A percentile compares a stretch with the other conserved stretches of the same genome.
phyloP scores from a whole-genome alignment of 2,797 vertebrate genomes.

The Tragopan temminckii region DNA sequence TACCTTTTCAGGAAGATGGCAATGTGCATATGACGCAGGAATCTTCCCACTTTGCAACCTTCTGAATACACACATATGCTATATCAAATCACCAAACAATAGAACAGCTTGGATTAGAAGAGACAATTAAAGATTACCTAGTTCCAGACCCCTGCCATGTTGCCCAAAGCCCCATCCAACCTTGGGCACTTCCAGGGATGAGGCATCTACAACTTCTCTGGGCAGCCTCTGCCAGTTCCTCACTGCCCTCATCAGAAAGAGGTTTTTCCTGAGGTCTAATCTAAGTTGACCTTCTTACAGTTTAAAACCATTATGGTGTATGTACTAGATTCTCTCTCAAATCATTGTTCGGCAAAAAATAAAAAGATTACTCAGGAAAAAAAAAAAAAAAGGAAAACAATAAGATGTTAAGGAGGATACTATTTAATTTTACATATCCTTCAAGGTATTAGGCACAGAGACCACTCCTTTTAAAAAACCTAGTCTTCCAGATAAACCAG shows the following conservation, averaged over 20 bases:
- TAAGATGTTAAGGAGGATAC: not conserved
- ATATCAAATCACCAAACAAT: not conserved
- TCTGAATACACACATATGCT: not conserved
- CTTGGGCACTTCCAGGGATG: not conserved
- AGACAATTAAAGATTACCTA: not conserved
- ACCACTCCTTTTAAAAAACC: not conserved
- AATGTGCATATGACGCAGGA: not conserved
- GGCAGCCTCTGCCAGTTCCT: not conserved
- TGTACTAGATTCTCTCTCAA: not conserved
- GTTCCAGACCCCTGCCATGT: not conserved
- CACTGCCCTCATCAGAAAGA: not conserved
- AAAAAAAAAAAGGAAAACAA: not conserved
- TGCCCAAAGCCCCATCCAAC: not conserved
- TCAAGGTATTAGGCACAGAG: not conserved
- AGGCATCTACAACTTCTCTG: not conserved
- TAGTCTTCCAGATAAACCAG: not conserved
- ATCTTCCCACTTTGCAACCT: not conserved
- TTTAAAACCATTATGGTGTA: not conserved
- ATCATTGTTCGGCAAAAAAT: rapidly evolving
- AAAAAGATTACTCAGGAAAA: rapidly evolving
- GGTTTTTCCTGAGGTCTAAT: not conserved
- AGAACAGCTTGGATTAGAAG: not conserved
- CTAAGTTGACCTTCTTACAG: not conserved
- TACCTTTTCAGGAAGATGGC: not conserved
- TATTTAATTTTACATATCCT: not conserved